Conservation (phyloP, 2,888 invertebrate species). For the Ophion costatus region DNA sequence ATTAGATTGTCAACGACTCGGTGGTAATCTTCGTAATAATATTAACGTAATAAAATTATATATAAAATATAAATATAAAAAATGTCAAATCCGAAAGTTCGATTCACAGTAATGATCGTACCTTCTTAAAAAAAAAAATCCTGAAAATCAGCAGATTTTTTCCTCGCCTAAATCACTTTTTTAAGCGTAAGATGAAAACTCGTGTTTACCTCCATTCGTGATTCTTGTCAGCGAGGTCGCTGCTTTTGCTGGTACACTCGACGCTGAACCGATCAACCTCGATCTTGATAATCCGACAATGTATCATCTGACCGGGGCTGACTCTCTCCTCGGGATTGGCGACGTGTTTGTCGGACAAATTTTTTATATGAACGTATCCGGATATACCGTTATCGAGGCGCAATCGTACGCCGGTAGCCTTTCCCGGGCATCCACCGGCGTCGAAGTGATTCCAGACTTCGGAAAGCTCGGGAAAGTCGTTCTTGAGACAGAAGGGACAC, state of each 20-base stretch:
- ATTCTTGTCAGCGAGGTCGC: conserved; percentile 94
- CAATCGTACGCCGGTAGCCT: conserved; percentile 89
- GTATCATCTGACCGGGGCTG: conserved; percentile 91
- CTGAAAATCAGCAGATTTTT: too few relatives aligned
- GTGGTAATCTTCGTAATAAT: too few relatives aligned
- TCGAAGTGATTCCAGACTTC: conserved; percentile 99
- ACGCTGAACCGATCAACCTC: conserved; percentile 95
- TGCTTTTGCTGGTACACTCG: conserved; percentile 95
- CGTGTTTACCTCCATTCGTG: conserved; percentile 90
- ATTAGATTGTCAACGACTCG: too few relatives aligned
- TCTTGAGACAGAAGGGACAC: conserved; percentile 97
- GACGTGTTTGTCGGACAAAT: conserved; percentile 95
- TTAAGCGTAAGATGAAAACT: neutral
- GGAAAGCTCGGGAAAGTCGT: conserved; percentile 96
- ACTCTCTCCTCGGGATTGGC: conserved; percentile 96
- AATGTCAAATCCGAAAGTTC: too few relatives aligned
- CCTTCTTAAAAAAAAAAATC: too few relatives aligned
- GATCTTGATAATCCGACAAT: conserved; percentile 95
- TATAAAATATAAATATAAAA: too few relatives aligned
- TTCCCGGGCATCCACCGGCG: conserved; percentile 95
- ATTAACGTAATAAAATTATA: too few relatives aligned
- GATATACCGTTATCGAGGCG: conserved; percentile 94
- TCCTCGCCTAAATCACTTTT: too few relatives aligned
- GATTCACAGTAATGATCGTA: too few relatives aligned
- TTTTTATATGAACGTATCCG: conserved; percentile 95